A percentile compares a stretch with the other conserved stretches of the same genome.
These are phyloP conservation scores for Sclerodermus sp. DNA, from an alignment of 2,888 invertebrate genomes.

Conservation along the genomic window DNA sequence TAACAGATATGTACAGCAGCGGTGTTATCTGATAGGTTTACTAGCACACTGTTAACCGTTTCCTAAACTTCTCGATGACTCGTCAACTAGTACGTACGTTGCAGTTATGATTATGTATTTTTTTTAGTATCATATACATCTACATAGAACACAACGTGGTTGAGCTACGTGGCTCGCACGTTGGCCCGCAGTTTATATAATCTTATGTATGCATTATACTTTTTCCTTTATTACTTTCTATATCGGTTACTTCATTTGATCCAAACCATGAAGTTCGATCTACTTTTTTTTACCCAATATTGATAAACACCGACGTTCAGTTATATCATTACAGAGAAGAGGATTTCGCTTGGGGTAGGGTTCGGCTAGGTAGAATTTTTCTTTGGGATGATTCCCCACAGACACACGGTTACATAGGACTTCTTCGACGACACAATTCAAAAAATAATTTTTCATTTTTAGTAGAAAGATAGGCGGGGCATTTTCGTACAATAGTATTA, in stretches of 20 bases:
- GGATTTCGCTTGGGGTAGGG: conserved; percentile 5
- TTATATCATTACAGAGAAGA: conserved; percentile 25
- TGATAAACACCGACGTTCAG: conserved; percentile 46
- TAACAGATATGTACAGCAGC: conserved; percentile 31
- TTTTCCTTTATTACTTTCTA: conserved; percentile 45
- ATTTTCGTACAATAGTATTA: conserved; percentile 39
- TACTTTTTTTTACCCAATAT: conserved; percentile 38
- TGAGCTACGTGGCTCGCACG: conserved; percentile 50
- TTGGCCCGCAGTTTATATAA: conserved; percentile 39
- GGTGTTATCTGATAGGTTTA: conserved; percentile 16
- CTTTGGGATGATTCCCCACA: conserved; percentile 16
- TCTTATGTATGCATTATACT: conserved; percentile 26
- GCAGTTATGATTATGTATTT: conserved; percentile 37
- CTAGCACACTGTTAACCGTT: conserved; percentile 16
- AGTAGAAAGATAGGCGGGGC: conserved; percentile 53
- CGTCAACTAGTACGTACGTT: conserved; percentile 28
- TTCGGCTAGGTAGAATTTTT: neutral
- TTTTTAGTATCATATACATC: conserved; percentile 42
- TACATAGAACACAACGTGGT: conserved; percentile 52
- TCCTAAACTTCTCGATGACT: conserved; percentile 1
- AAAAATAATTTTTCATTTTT: conserved; percentile 49
- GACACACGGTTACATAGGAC: conserved; percentile 33
- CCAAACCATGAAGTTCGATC: conserved; percentile 36
- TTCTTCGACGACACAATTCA: conserved; percentile 47
- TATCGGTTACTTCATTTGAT: conserved; percentile 38